Evolutionary conservation across 2,797 vertebrate species (phyloP).

Genomic region (Dicrostonyx torquatus): DNA sequence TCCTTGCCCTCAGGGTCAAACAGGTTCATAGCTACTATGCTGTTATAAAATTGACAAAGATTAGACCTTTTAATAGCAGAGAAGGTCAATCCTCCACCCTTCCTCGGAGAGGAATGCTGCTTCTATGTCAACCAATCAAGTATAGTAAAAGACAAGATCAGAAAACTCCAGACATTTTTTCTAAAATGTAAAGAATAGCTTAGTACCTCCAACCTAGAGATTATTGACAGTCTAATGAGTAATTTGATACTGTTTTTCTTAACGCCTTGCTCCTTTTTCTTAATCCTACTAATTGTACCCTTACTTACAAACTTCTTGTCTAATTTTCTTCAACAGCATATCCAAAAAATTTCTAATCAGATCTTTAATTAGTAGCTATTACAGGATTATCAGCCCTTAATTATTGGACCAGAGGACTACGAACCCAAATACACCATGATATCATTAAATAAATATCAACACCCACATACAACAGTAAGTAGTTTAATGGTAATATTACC

Average conservation of each 20-base stretch:
- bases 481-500: neutral
- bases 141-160: neutral
- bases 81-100: too few species aligned
- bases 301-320: neutral
- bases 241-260: neutral
- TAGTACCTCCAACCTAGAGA: accelerated
- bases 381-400: neutral
- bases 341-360: neutral
- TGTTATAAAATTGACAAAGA: too few species aligned
- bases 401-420: neutral
- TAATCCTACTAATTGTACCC: too few species aligned
- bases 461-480: neutral
- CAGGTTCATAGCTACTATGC: too few species aligned
- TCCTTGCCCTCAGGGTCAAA: too few species aligned
- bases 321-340: neutral
- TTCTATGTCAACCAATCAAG: too few species aligned
- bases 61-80: too few species aligned
- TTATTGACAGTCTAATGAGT: neutral
- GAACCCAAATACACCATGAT: too few species aligned
- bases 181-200: neutral
- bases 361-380: neutral
- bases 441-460: too few species aligned
- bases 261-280: neutral
- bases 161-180: neutral
- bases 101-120: too few species aligned